phyloP scores from a whole-genome alignment of 1,140 invertebrate species.

The Aphaenogaster floridana region DNA sequence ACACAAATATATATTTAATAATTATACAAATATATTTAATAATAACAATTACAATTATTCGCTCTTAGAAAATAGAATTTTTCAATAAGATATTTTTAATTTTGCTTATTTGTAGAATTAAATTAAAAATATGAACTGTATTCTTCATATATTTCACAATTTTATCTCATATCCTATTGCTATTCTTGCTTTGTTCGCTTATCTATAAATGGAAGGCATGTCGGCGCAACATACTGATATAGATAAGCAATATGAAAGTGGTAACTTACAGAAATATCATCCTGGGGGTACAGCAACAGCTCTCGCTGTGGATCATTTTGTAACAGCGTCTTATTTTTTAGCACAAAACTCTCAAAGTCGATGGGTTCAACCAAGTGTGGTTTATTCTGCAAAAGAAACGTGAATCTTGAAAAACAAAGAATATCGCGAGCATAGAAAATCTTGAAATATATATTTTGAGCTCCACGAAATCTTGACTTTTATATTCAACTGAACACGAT shows the following conservation, averaged over 20 bases:
- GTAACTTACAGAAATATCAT: constrained; percentile 95
- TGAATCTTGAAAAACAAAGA: constrained; percentile 18
- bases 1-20: constrained; percentile 22
- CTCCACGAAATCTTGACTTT: background rate
- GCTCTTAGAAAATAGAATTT: background rate
- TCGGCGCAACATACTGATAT: background rate
- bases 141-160: background rate
- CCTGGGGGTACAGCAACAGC: constrained; percentile 94
- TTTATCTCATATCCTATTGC: constrained; percentile 26
- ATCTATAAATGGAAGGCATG: constrained; percentile 69
- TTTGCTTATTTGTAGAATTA: background rate
- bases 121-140: background rate
- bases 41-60: constrained; percentile 10
- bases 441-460: background rate
- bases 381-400: constrained; percentile 89
- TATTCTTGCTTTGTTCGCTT: constrained; percentile 42
- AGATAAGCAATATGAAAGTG: constrained; percentile 58
- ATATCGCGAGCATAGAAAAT: background rate
- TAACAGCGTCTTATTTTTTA: constrained; percentile 96
- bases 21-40: constrained; percentile 19
- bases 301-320: constrained; percentile 97
- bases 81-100: constrained; percentile 22
- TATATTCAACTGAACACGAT: background rate
- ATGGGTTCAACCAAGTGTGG: constrained; percentile 93
- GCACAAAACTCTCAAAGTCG: constrained; percentile 96